Evolutionary conservation across 2,797 vertebrate genomes (phyloP), one percentile per base, ranked within the genome.

Genomic region (Serranus cabrilla): DNA sequence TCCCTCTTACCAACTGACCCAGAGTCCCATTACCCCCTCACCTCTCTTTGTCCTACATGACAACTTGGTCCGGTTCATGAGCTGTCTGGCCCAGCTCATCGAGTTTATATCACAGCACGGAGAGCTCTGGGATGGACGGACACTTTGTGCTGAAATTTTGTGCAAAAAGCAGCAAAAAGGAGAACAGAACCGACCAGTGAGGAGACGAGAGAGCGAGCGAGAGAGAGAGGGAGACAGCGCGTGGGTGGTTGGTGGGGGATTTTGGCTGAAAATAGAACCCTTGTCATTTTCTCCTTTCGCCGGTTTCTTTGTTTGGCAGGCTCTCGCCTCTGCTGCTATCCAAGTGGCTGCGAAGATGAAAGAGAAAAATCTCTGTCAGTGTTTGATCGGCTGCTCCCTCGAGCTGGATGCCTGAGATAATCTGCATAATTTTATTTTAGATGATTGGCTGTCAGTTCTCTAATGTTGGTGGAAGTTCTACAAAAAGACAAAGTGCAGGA

Each of bases 231-330:
- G 66, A 39, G 61, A 51, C 67, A 23, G 83, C 3, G 31, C 13
- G 89, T 84, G 85, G 88, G 91, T 58, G 79, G 87, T 71, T 21
- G 37, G 85, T 83, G 81, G 74, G 71, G 84, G 80, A 82, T 83
- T 91, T 88, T 80, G 83, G 69, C 83, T 84, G 76, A 90, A 93
- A 93, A 94, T 93, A 93, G 91, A 86, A 89, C 78, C 78, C 77
- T 66, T 91, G 87, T 92, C 90, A 91, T 93, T 90, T 89, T 92
- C 87, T 92, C 82, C 88, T 84, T 80, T 83, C 31, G 72, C 81
- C 74, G 25, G 74, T 76, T 84, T 84, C 82, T 92, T 82, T 86
- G 89, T 91, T 77, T 84, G 80, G 71, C 83, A 86, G 70, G 20
- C 79, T 34, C 71, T 87, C 50, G 39, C 42, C 47, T 23, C 66